A percentile compares a stretch with the other conserved stretches of the same genome.
Conservation (phyloP, 2,797 vertebrate genomes). For the Hydrophis major region DNA sequence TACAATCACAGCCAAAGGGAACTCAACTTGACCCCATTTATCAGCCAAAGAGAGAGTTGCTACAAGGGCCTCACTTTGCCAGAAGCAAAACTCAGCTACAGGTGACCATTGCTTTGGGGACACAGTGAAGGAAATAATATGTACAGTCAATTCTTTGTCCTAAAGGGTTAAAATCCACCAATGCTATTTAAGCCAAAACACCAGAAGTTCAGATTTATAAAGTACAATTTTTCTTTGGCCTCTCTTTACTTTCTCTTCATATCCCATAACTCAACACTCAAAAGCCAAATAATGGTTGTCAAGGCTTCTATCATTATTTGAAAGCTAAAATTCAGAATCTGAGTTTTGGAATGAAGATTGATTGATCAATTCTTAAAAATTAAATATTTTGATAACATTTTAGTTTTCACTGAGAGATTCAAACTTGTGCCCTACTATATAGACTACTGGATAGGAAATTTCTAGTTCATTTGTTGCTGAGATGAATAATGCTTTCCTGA, state of each 20-base stretch:
- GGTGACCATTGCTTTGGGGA: not conserved
- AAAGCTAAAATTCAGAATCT: not conserved
- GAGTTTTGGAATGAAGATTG: not conserved
- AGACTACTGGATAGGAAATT: not conserved
- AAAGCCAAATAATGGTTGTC: not conserved
- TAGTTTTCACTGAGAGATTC: not conserved
- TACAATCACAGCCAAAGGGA: not conserved
- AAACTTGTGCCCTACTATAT: not conserved
- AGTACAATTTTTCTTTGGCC: not conserved
- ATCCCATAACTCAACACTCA: not conserved
- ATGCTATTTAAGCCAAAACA: not conserved
- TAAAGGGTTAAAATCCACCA: not conserved
- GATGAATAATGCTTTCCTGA: not conserved
- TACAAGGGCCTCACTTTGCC: not conserved
- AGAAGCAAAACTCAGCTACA: not conserved
- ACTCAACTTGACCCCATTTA: not conserved
- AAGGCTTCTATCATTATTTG: not conserved
- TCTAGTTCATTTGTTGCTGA: not conserved
- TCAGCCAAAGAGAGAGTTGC: not conserved
- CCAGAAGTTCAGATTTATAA: not conserved
- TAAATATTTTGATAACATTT: not conserved
- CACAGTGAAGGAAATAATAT: not conserved
- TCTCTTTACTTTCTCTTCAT: not conserved
- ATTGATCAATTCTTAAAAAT: not conserved
- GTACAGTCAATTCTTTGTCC: not conserved